Evolutionary conservation across 2,797 vertebrate species (phyloP).

Genomic region (Rhinatrema bivittatum): DNA sequence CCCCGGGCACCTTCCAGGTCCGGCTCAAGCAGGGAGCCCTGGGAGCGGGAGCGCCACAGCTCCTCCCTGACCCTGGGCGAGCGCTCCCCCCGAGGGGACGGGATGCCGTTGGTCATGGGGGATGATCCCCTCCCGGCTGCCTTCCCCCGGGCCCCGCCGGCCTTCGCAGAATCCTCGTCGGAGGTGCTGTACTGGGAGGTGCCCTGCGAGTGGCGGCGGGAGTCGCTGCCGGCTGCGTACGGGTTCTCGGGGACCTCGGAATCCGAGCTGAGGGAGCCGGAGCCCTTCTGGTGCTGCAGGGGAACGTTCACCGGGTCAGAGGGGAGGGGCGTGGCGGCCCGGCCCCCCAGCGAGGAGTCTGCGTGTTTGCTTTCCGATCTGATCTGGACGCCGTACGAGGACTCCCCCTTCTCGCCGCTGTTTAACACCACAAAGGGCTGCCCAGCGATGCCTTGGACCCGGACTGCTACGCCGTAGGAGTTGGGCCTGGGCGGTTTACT

Average conservation of each 20-base stretch:
- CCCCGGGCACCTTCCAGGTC: rapidly evolving
- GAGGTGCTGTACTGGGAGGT: constrained; percentile 33
- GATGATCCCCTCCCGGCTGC: background rate
- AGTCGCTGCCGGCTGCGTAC: constrained; percentile 4
- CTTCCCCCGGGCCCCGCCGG: background rate
- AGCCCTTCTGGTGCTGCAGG: background rate
- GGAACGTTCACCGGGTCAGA: background rate
- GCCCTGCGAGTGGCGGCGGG: background rate
- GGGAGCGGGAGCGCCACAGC: constrained; percentile 75
- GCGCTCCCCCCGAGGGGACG: background rate
- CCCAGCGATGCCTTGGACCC: constrained; percentile 87
- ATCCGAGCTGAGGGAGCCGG: constrained; percentile 24
- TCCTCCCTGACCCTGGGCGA: constrained; percentile 14
- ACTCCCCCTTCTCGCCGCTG: constrained; percentile 77
- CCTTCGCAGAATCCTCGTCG: constrained; percentile 33
- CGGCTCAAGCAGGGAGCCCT: constrained; percentile 63
- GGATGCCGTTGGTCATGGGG: constrained; percentile 2
- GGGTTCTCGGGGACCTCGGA: constrained; percentile 42
- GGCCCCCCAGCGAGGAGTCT: rapidly evolving
- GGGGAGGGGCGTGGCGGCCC: background rate
- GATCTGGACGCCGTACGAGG: constrained; percentile 87
- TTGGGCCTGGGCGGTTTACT: constrained; percentile 32
- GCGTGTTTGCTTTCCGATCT: constrained; percentile 33
- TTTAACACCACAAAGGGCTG: constrained; percentile 93
- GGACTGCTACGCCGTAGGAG: constrained; percentile 80